These are phyloP conservation scores for Todiramphus chloris DNA, from an alignment of 2,113 vertebrate genomes.

Conservation along the genomic window DNA sequence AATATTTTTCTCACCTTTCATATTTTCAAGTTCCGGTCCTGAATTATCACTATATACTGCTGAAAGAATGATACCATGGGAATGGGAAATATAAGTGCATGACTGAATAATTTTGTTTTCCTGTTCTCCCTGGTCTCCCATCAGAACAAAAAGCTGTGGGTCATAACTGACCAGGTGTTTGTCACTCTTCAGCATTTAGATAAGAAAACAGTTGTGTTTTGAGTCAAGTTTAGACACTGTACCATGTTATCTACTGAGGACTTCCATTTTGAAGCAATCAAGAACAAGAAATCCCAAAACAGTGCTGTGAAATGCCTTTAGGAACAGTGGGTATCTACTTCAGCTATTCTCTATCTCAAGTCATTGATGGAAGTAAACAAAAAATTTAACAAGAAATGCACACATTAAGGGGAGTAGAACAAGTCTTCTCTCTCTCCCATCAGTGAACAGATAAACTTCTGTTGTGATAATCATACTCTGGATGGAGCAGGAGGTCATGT, in stretches of 20 bases:
- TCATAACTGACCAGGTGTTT: background rate
- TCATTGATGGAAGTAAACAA: background rate
- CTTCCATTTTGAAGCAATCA: background rate
- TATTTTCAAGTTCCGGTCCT: background rate
- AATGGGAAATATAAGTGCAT: background rate
- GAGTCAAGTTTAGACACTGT: background rate
- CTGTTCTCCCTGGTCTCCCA: background rate
- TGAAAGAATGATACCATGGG: background rate
- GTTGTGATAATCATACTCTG: background rate
- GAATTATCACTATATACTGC: background rate
- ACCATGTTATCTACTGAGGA: too few relatives aligned
- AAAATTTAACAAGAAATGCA: background rate
- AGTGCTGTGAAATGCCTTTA: background rate
- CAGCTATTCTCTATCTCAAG: background rate
- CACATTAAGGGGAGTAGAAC: background rate
- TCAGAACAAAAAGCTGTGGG: background rate
- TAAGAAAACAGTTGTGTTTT: background rate
- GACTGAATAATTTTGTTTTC: background rate
- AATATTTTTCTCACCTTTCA: background rate
- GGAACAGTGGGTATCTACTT: background rate
- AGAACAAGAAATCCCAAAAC: background rate
- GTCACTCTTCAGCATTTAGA: background rate
- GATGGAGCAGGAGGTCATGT: background rate
- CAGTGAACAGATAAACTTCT: background rate
- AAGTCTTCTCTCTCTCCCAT: background rate